Conservation (phyloP, 2,113 vertebrate genomes). For the Burhinus oedicnemus region DNA sequence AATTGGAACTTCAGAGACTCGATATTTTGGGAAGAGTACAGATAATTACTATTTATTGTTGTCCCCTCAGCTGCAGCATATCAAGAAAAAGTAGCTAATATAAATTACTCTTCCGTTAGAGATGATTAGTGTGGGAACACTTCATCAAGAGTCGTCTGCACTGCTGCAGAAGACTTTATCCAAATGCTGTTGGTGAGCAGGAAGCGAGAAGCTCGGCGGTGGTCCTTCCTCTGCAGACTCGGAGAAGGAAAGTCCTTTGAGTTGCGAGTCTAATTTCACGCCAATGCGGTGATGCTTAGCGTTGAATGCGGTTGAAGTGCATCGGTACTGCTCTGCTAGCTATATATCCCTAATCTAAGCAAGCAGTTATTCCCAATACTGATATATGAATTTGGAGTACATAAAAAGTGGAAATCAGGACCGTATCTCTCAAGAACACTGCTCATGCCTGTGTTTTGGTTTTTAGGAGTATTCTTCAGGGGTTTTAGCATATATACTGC, state of each 20-base stretch:
- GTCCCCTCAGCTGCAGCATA: neutral
- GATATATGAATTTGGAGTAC: fast-evolving
- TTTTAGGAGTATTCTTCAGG: neutral
- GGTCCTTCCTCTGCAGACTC: neutral
- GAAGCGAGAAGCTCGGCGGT: neutral
- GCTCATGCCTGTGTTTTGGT: neutral
- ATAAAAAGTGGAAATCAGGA: neutral
- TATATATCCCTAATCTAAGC: neutral
- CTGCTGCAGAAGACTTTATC: neutral
- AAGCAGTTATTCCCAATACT: neutral
- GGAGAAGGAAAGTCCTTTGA: neutral
- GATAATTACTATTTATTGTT: slow-evolving; percentile 36
- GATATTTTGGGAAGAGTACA: slow-evolving; percentile 26
- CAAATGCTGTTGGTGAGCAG: neutral
- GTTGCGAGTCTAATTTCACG: neutral
- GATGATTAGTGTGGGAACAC: neutral
- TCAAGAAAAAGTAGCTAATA: neutral
- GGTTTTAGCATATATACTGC: neutral
- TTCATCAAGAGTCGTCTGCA: neutral
- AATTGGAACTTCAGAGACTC: neutral
- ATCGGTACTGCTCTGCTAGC: neutral
- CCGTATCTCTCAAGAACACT: neutral
- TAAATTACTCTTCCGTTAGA: neutral
- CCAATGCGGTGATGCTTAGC: neutral
- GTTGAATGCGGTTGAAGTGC: neutral